A percentile compares a stretch with the other conserved stretches of the same genome.
phyloP scores from a whole-genome alignment of 2,113 vertebrate genomes.

The Stegostoma tigrinum region DNA sequence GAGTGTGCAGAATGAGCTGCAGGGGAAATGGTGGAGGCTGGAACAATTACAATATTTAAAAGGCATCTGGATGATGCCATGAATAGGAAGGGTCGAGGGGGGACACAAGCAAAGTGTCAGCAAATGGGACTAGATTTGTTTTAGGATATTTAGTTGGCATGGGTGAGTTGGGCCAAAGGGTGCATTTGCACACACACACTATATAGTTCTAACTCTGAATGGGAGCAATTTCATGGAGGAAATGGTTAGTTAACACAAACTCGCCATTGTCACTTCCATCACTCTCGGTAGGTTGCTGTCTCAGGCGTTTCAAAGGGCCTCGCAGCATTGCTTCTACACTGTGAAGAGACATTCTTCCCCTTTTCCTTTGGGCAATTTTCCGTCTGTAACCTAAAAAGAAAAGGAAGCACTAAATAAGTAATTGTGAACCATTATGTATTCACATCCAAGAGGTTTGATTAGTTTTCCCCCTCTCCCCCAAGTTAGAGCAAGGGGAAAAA shows the following conservation, averaged over 20 bases:
- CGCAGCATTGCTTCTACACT: background rate
- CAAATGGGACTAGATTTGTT: no score
- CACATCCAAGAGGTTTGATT: background rate
- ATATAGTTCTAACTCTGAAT: no score
- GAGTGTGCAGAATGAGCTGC: no score
- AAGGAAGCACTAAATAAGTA: background rate
- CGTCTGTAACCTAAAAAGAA: background rate
- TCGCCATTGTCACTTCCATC: background rate
- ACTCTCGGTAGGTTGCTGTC: background rate
- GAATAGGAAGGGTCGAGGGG: no score
- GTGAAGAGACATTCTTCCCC: background rate
- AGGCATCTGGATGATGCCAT: no score
- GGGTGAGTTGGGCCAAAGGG: no score
- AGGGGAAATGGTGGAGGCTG: no score
- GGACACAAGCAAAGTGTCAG: no score
- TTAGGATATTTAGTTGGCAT: no score
- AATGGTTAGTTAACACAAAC: background rate
- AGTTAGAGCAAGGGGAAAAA: background rate
- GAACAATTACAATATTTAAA: no score
- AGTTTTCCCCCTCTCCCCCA: background rate
- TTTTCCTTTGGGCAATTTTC: background rate
- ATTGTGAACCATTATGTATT: background rate
- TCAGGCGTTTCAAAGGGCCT: conserved; percentile 1
- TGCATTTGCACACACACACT: no score
- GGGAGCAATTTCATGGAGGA: background rate